Base-by-base conservation (phyloP, 2,888 invertebrate species). In the Agrotis puta region DNA sequence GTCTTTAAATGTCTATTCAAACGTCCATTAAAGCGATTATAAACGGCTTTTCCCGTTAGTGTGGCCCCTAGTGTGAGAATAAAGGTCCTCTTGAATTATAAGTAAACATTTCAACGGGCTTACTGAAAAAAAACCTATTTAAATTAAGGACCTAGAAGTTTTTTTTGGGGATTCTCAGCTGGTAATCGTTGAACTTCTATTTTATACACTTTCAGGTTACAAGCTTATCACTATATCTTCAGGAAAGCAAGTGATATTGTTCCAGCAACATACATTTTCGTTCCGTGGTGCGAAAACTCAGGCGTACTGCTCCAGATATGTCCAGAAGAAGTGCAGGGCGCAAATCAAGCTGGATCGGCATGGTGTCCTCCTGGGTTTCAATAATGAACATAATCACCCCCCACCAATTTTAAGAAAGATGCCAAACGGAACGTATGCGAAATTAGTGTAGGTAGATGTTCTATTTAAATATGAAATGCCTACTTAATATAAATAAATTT, bases 161-260 rank as follows among this genome's bases (percentile, higher is more conserved):
- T 39, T 39, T 11, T 39, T 39, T 39, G 11, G 39, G 2, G 11
- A 39, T 39, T 39, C 39, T 39, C 11, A 39, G 5, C 11, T 11
- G 9, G 9, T 9, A 39, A 11, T 14, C 45, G 5, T 27, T n/a
- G 18, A 54, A 3, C 11, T 27, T 54, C n/a, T 16, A 3, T 33
- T 33, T 27, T 3, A 53, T 11, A 53, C 18, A 18, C 1, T 79
- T 74, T 24, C 57, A 68, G 74, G 18, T 11, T 67, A 57, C 57
- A 6, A 64, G 43, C 22, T 83, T 0, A 70, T 80, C 11, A 68
- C 72, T n/a, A 14, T 82, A 11, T 16, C 77, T 7, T 48, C 76
- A 14, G 82, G 83, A 2, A 82, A 76, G 66, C 74, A 70, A 20
- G 61, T 83, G 7, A 39, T 82, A 14, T 39, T 86, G 71, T 85